These are phyloP conservation scores for Tuta absoluta DNA, from an alignment of 2,888 invertebrate genomes.

Conservation along the genomic window DNA sequence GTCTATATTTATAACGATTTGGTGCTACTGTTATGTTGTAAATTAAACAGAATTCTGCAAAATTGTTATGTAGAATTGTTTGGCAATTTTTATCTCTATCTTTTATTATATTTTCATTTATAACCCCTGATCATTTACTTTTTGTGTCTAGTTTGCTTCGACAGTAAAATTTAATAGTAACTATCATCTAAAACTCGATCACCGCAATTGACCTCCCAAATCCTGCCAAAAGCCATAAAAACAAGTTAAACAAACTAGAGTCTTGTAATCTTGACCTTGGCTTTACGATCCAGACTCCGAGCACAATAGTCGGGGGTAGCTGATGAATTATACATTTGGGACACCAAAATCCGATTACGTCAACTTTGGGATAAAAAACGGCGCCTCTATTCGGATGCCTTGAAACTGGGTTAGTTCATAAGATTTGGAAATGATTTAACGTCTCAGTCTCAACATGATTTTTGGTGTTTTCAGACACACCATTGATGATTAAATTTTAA, in stretches of 20 bases:
- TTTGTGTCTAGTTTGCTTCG: background rate
- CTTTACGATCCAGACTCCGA: background rate
- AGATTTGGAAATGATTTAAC: background rate
- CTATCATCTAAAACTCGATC: background rate
- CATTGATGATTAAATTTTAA: too few relatives aligned
- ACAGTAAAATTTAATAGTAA: slow-evolving; percentile 1
- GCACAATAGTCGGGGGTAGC: slow-evolving; percentile 17
- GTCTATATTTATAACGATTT: too few relatives aligned
- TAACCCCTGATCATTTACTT: too few relatives aligned
- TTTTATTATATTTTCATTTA: too few relatives aligned
- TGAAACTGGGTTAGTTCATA: background rate
- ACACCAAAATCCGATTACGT: slow-evolving; percentile 9
- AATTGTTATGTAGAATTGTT: too few relatives aligned
- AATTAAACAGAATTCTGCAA: too few relatives aligned
- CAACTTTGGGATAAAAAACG: background rate
- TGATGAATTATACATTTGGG: slow-evolving; percentile 21
- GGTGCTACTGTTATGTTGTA: too few relatives aligned
- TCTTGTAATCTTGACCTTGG: slow-evolving; percentile 13
- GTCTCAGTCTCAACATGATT: too few relatives aligned
- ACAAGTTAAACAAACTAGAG: background rate
- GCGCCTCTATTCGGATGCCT: background rate
- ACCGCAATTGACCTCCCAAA: background rate
- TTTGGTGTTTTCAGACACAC: too few relatives aligned
- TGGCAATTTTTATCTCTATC: too few relatives aligned
- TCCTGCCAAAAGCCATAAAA: slow-evolving; percentile 3